Evolutionary conservation across 2,797 vertebrate species (phyloP).

Genomic region (Sphenodon punctatus): DNA sequence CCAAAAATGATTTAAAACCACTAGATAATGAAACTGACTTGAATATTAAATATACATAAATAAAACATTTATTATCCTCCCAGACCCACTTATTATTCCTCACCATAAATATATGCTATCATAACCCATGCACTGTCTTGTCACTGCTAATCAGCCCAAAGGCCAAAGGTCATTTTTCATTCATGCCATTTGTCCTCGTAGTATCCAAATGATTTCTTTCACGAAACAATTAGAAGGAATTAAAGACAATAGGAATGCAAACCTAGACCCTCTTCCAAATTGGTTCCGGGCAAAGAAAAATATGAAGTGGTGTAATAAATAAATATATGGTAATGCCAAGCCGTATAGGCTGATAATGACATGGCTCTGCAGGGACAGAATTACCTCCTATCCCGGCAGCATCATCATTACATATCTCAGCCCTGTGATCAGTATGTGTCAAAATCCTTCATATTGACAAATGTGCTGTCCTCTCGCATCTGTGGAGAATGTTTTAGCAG

Average conservation of each 20-base stretch:
- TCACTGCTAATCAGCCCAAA: slow-evolving; percentile 83
- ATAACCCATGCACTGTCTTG: slow-evolving; percentile 83
- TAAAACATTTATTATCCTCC: slow-evolving; percentile 73
- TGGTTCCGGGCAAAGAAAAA: slow-evolving; percentile 80
- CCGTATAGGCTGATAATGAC: slow-evolving; percentile 78
- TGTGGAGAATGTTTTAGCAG: slow-evolving; percentile 99
- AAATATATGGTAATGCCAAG: slow-evolving; percentile 64
- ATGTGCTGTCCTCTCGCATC: slow-evolving; percentile 99
- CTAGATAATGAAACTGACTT: slow-evolving; percentile 73
- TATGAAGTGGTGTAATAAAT: slow-evolving; percentile 41
- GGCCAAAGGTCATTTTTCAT: slow-evolving; percentile 77
- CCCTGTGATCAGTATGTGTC: slow-evolving; percentile 97
- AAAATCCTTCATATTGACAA: slow-evolving; percentile 99
- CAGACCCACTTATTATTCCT: slow-evolving; percentile 60
- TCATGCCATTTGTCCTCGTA: slow-evolving; percentile 63
- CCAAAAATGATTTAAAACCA: slow-evolving; percentile 67
- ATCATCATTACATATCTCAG: slow-evolving; percentile 96
- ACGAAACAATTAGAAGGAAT: slow-evolving; percentile 67
- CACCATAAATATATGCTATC: slow-evolving; percentile 75
- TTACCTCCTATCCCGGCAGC: slow-evolving; percentile 85
- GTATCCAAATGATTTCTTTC: slow-evolving; percentile 57
- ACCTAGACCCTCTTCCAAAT: slow-evolving; percentile 81
- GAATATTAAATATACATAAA: slow-evolving; percentile 75
- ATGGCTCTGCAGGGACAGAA: slow-evolving; percentile 74
- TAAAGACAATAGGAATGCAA: slow-evolving; percentile 59